Base-by-base conservation (phyloP, 2,797 vertebrate genomes). In the Bradypodion pumilum region DNA sequence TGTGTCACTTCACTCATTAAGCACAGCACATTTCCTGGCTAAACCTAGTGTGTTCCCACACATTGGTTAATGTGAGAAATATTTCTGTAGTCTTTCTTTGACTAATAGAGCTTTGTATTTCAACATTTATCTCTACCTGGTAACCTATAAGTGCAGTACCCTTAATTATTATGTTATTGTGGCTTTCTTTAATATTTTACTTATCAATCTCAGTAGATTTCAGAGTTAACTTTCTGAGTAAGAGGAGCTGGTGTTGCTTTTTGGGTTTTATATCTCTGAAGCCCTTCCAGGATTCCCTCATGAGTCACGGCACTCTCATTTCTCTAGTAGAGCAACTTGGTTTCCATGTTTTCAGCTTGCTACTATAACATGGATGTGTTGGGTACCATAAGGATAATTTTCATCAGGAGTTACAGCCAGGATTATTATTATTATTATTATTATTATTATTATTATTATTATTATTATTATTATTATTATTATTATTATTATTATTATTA, bases 1-100 rank as follows among this genome's bases (percentile, higher is more conserved):
- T 29, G 21, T 25, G 69, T 0, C 16, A 35, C 59, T 80, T 80
- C 37, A 25, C 25, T 66, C 46, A 78, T 72, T 82, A 87, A 76
- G 19, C 52, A 78, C 40, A 0, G 27, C 60, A 46, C 32, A 69
- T 70, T 69, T 72, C 25, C 74, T 76, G 80, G 75, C 37, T 78
- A 75, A 84, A 52, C 32, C 62, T 56, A 78, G 19, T 6, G 42
- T 56, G 15, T 68, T 74, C 81, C 13, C 89, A 89, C 88, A 85
- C 23, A 79, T 73, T 35, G n/a, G 49, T 52, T 9, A 56, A 19
- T 35, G 35, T 77, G 68, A 80, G 37, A 2, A 88, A 40, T 44
- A 29, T 7, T 69, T 56, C 44, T 59, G 49, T 37, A 49, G 16
- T 29, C 32, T 13, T 70, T 49, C 23, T 27, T 81, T 10, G 7